Evolutionary conservation across 2,888 invertebrate species (phyloP).

Genomic region (Phragmatobia fuliginosa): DNA sequence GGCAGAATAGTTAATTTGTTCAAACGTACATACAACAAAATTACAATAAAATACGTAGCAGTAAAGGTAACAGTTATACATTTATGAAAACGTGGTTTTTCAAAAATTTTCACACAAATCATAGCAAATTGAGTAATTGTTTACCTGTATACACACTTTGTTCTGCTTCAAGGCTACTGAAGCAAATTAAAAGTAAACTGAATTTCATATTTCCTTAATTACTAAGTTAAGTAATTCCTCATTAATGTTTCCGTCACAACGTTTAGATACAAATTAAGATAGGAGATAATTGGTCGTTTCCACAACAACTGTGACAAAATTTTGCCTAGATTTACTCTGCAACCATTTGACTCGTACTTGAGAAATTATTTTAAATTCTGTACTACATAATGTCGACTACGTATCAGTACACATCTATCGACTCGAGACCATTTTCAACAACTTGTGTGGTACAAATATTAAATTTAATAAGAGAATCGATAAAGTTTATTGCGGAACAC

Average conservation of each 20-base stretch:
- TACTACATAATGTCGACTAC: slow-evolving; percentile 1
- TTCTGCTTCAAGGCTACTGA: slow-evolving; percentile 26
- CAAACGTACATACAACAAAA: not conserved
- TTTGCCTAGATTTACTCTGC: not conserved
- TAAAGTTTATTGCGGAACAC: slow-evolving; percentile 78
- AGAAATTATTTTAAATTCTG: not conserved
- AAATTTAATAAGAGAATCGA: slow-evolving; percentile 83
- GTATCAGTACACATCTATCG: slow-evolving; percentile 13
- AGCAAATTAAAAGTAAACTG: slow-evolving; percentile 28
- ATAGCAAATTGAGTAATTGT: not conserved
- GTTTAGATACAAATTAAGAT: slow-evolving; percentile 1
- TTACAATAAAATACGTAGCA: not conserved
- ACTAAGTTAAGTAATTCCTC: not conserved
- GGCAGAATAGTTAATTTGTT: not conserved
- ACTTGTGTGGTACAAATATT: slow-evolving; percentile 62
- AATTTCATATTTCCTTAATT: slow-evolving; percentile 32
- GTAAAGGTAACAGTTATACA: not conserved
- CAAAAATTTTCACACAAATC: not conserved
- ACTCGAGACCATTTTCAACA: slow-evolving; percentile 27
- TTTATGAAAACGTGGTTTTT: not conserved
- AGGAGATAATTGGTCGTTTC: not conserved
- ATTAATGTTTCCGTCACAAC: slow-evolving; percentile 3
- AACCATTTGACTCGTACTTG: not conserved
- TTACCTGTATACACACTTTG: slow-evolving; percentile 22
- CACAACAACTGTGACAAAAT: not conserved